Base-by-base conservation (phyloP, 2,797 vertebrate species). In the Carduelis carduelis region DNA sequence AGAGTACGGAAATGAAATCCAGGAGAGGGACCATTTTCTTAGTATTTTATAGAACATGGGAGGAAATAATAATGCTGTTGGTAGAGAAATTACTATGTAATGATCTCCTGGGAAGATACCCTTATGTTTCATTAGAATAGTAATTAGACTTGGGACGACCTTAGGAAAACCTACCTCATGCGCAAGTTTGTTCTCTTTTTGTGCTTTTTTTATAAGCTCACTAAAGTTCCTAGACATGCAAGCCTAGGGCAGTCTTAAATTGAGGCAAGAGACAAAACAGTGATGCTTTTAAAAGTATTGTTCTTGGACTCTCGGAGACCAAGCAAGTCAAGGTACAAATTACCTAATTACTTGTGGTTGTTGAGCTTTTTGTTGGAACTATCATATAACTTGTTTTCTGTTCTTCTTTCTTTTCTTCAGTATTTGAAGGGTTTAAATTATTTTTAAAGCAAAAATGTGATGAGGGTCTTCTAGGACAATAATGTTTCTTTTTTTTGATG, bases 81-180 rank as follows among this genome's bases (percentile, higher is more conserved):
- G 95, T 97, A 96, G 97, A 97, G 92, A 97, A 98, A 97, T 98
- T 97, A 96, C 97, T 96, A 93, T 96, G 95, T 97, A 98, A 98
- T 97, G 96, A 97, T 97, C 97, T 97, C 97, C 97, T 96, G 97
- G 97, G 97, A 97, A 96, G 97, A 97, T 97, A 95, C 95, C 97
- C 97, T 98, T 98, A 97, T 97, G 96, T 98, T 97, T 98, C 97
- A 98, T 98, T 98, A 98, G 97, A 98, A 97, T 97, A 97, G 96
- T 97, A 98, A 98, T 98, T 98, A 98, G 97, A 97, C 95, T 96
- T 97, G 95, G 93, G 97, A 96, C 2, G 95, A 96, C 96, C 97
- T 97, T 97, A 96, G 97, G 91, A 95, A 97, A 97, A 96, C 96
- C 97, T 97, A 93, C 93, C 96, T 97, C 93, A 75, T 90, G 84